Evolutionary conservation across 1,140 invertebrate genomes (phyloP), one percentile per base, ranked within the genome.

Genomic region (Cotesia glomerata): DNA sequence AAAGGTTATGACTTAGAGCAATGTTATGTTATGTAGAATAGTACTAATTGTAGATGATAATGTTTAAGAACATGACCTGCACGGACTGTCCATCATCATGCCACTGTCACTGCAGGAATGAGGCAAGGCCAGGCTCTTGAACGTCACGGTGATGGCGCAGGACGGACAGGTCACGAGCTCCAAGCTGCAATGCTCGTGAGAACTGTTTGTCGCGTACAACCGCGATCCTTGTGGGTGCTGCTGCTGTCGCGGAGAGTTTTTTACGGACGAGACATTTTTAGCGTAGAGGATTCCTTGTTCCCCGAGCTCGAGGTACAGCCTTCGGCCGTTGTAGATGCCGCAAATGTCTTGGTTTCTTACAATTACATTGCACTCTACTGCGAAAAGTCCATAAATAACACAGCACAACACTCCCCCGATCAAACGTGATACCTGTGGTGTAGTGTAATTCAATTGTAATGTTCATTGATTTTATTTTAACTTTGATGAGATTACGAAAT

Each of bases 161-260:
- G 91, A 91, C 0, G 92, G 90, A 78, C 92, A 93, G 5, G 92
- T 92, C 5, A 92, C 89, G 56, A 93, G 81, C 78, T 93, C 92
- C 59, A 93, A 82, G 71, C 88, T 90, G 78, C 92, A 93, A 71
- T 91, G 89, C 65, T 89, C 86, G 74, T 88, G 86, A 9, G 85
- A 86, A 75, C 82, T 83, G 64, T 87, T 87, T 2, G 77, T 76
- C 54, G 77, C 63, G 63, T 80, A 85, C 51, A 75, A 61, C 34
- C 74, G 75, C 35, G 77, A 76, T 45, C 16, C 34, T 45, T 7
- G 4, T 45, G 7, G 39, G 0, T 80, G 79, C 35, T 45, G 39
- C 0, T 80, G 79, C 35, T 79, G 78, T 49, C 77, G 73, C 3
- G 79, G 71, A 32, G 80, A 75, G 67, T 81, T 82, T 63, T 84